Conservation (phyloP, 2,113 vertebrate genomes). For the Gobius niger region DNA sequence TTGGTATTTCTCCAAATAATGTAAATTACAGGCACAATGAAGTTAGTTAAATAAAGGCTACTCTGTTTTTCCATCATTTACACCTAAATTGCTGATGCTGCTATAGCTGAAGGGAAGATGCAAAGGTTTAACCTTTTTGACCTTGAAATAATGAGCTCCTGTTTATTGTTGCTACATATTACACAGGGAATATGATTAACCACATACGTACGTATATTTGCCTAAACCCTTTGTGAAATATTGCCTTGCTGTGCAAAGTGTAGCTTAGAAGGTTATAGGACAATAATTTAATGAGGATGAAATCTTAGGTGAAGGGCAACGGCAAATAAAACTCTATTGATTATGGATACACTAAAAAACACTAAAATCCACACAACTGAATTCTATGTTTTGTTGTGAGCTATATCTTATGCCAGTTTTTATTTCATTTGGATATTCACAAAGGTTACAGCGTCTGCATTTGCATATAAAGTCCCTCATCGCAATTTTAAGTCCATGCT, state of each 20-base stretch:
- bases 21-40: no score
- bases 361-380: not conserved
- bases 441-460: no score
- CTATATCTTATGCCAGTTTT: no score
- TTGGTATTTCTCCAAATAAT: no score
- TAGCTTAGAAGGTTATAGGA: not conserved
- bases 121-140: slow-evolving; percentile 36
- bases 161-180: not conserved
- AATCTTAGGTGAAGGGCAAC: not conserved
- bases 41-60: no score
- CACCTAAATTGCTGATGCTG: slow-evolving; percentile 27
- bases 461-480: not conserved
- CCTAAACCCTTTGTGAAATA: not conserved
- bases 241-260: not conserved
- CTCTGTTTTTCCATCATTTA: not conserved
- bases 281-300: not conserved
- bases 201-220: not conserved
- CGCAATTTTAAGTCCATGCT: not conserved
- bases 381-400: not conserved
- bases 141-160: slow-evolving; percentile 37
- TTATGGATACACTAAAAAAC: no score
- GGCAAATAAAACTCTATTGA: not conserved
- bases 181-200: not conserved
- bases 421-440: no score
- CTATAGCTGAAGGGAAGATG: slow-evolving; percentile 4